Conservation (phyloP, 2,888 invertebrate genomes). For the Ceriagrion tenellum region DNA sequence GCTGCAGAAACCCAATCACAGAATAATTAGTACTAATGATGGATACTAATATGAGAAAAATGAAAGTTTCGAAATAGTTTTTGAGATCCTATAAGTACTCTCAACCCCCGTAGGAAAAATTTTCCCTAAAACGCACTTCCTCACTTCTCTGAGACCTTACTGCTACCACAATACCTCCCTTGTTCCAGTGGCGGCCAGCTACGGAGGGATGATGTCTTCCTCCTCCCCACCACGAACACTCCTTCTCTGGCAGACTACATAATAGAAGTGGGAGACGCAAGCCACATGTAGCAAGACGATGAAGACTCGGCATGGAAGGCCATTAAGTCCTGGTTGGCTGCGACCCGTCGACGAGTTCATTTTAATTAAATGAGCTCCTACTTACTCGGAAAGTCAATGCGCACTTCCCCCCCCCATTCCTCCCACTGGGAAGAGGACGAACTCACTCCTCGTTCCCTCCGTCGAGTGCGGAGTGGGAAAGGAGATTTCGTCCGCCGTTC, state of each 20-base stretch:
- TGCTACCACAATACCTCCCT: background rate
- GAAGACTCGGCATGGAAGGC: slow-evolving; percentile 4
- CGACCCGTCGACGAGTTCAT: slow-evolving; percentile 22
- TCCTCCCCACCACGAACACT: no score
- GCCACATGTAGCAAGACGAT: background rate
- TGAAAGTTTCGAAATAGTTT: no score
- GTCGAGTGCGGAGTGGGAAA: background rate
- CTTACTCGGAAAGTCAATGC: background rate
- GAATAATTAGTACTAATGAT: no score
- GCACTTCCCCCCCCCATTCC: background rate
- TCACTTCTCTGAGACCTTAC: background rate
- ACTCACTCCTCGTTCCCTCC: background rate
- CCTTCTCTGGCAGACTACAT: background rate
- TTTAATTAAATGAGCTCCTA: background rate
- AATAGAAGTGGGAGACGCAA: background rate
- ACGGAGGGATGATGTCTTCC: no score
- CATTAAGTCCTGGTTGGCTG: background rate
- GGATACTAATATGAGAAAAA: no score
- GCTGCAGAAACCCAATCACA: no score
- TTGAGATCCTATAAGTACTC: no score
- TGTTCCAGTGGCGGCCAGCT: background rate
- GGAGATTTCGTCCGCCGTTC: background rate
- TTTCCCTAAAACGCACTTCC: background rate
- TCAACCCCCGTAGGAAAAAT: no score
- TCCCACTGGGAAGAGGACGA: background rate